Base-by-base conservation (phyloP, 2,797 vertebrate species). In the Coilia nasus region DNA sequence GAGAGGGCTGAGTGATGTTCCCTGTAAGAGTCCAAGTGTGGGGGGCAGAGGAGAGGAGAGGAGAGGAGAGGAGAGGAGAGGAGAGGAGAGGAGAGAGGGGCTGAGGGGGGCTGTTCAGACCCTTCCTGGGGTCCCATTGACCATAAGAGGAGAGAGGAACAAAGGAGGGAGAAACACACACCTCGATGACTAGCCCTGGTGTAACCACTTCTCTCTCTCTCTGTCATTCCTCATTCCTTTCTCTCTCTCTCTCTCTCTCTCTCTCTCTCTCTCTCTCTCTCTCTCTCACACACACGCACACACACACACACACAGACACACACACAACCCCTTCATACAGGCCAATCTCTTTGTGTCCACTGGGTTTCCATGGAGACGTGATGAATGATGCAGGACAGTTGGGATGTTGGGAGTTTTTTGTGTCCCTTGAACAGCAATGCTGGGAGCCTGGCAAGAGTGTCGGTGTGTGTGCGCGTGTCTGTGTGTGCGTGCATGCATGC, bases 301-400 rank as follows among this genome's bases (percentile, higher is more conserved):
- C 12, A 75, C 31, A 6, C 28, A 41, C 28, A 41, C 28, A 75
- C 71, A 19, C 64, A 31, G 2, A 35, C 64, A 71, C 64, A 71
- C 28, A 35, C 50, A 54, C 2, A 41, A 41, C 15, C 67, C 31
- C 15, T 75, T 25, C 78, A 41, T 81, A 83, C 64, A 88, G 92
- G 93, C 82, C 35, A 89, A 83, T 88, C 91, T 91, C 92, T 92
- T 91, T 92, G 89, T 91, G 87, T 90, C 28, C 67, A 71, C 86
- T 87, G 88, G 47, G 91, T 94, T 91, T 89, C 91, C 90, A 94
- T 92, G 90, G 93, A 85, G 92, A 94, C 90, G 50, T 44, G 86
- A 83, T 86, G 90, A 93, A 91, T 90, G 91, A 92, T 86, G 89
- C 87, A 85, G 86, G 84, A 78, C 83, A 86, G 89, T 91, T 91